These are phyloP conservation scores for Andrena hattorfiana DNA, from an alignment of 2,888 invertebrate genomes.

Conservation along the genomic window DNA sequence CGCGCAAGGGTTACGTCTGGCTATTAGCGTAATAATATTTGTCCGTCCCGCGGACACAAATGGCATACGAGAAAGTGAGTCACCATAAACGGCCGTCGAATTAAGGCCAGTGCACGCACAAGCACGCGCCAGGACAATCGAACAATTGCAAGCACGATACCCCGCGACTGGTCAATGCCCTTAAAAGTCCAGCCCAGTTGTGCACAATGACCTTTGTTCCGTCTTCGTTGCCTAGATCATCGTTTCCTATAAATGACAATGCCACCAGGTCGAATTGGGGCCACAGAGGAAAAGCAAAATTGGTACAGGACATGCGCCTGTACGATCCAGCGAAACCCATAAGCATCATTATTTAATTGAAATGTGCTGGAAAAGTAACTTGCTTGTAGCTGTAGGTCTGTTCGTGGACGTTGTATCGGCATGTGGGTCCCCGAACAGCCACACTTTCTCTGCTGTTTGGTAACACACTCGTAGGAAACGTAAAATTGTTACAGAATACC, in stretches of 20 bases:
- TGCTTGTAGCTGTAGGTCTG: too few relatives aligned
- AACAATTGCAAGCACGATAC: slow-evolving; percentile 70
- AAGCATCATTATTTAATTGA: too few relatives aligned
- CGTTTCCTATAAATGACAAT: slow-evolving; percentile 4
- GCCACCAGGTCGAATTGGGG: background rate
- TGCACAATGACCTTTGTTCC: slow-evolving; percentile 53
- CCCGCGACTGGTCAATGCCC: slow-evolving; percentile 68
- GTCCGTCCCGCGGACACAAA: slow-evolving; percentile 38
- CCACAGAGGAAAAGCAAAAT: too few relatives aligned
- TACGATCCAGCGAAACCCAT: too few relatives aligned
- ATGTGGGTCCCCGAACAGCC: too few relatives aligned
- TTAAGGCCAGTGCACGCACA: slow-evolving; percentile 70
- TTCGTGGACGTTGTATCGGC: too few relatives aligned
- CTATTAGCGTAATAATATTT: slow-evolving; percentile 59
- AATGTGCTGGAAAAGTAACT: too few relatives aligned
- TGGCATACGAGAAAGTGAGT: slow-evolving; percentile 69
- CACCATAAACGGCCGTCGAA: slow-evolving; percentile 66
- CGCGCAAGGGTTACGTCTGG: slow-evolving; percentile 44
- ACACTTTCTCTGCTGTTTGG: too few relatives aligned
- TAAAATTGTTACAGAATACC: too few relatives aligned
- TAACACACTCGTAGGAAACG: too few relatives aligned
- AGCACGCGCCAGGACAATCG: slow-evolving; percentile 69
- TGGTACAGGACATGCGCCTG: too few relatives aligned
- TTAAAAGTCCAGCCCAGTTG: slow-evolving; percentile 54
- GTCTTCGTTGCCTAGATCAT: slow-evolving; percentile 20